Evolutionary conservation across 2,797 vertebrate species (phyloP).

Genomic region (Syngnathus rostellatus): DNA sequence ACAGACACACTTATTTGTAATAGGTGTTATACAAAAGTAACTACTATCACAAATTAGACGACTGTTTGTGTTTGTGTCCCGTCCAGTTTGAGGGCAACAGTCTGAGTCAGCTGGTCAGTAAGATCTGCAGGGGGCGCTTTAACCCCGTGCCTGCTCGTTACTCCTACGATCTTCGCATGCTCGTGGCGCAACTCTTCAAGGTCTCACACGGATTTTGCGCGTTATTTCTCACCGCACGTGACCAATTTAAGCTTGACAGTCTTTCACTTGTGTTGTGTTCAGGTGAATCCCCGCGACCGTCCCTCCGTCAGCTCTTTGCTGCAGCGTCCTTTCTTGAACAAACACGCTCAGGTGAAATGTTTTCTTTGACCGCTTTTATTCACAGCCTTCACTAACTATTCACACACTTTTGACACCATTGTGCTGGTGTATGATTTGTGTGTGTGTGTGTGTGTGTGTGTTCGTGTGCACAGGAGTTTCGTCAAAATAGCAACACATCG

Average conservation of each 20-base stretch:
- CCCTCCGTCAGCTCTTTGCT: constrained; percentile 82
- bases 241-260: not conserved
- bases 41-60: too few species aligned
- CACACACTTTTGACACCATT: not conserved
- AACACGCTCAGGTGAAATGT: constrained; percentile 66
- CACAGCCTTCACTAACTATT: not conserved
- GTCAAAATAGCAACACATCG: not conserved
- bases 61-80: constrained; percentile 5
- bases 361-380: not conserved
- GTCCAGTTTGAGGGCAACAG: constrained; percentile 80
- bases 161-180: constrained; percentile 69
- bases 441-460: not conserved
- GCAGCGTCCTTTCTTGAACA: constrained; percentile 73
- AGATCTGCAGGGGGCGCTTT: constrained; percentile 81
- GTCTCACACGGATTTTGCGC: constrained; percentile 34
- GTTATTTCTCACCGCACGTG: not conserved
- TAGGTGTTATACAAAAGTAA: not conserved
- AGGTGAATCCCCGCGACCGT: constrained; percentile 75
- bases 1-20: not conserved
- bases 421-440: not conserved
- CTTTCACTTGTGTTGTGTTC: not conserved
- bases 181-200: constrained; percentile 82
- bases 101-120: constrained; percentile 78
- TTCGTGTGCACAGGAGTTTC: not conserved
- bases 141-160: constrained; percentile 71